Evolutionary conservation across 1,140 invertebrate genomes (phyloP), one percentile per base, ranked within the genome.

Genomic region (Aethina tumida): DNA sequence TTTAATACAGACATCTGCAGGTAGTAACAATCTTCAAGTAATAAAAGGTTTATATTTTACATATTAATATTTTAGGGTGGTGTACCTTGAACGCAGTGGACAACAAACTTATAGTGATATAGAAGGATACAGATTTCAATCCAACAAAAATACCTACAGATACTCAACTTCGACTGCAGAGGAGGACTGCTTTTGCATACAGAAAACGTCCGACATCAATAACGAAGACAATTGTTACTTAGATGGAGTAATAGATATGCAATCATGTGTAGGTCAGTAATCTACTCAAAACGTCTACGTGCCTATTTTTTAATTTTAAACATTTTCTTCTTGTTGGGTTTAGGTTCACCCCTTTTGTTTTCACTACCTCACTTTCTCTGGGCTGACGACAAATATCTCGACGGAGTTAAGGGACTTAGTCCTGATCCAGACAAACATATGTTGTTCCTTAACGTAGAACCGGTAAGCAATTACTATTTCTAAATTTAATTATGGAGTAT

Each of bases 1-100:
- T 77, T 68, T 45, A 66, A 69, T 28, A 66, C 71, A 2, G 71
- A 77, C 40, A 60, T 78, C 18, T 78, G 75, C 60, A 71, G 75
- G 66, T 72, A 62, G 5, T 10, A 22, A 13, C n/a, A 14, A 35
- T 4, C 25, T 35, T n/a, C 9, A 8, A 14, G 9, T 14, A 30
- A 30, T 15, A 30, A 13, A 30, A 12, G 14, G 12, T 12, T 30
- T 10, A 5, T 12, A 12, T 0, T n/a, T 31, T 31, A 12, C 18
- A 19, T 33, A 16, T 7, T 33, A 16, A 15, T 41, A 19, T 52
- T 48, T 25, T 18, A 56, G 53, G 34, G 25, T 24, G n/a, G 40
- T 50, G 0, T 8, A 40, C 26, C 28, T 56, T 9, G 15, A 21
- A n/a, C 50, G 44, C 17, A 35, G 24, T 25, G 20, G 18, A 15